These are phyloP conservation scores for Rhadina sibilatrix DNA, from an alignment of 2,113 vertebrate genomes.

Conservation along the genomic window DNA sequence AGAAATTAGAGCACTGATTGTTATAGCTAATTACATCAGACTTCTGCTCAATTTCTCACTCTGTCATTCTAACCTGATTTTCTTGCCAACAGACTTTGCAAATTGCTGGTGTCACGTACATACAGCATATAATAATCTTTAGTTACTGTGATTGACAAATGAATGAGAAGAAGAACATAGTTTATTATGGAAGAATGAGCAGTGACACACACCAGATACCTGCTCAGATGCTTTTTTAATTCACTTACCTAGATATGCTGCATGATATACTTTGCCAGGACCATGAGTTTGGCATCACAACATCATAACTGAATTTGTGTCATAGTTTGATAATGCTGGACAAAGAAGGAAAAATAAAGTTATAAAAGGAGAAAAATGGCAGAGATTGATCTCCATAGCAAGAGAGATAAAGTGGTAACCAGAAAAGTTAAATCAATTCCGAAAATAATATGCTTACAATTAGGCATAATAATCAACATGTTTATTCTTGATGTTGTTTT, in stretches of 20 bases:
- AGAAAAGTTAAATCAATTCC: slow-evolving; percentile 54
- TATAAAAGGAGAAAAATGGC: slow-evolving; percentile 26
- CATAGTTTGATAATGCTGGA: slow-evolving; percentile 72
- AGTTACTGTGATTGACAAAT: slow-evolving; percentile 81
- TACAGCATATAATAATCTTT: slow-evolving; percentile 81
- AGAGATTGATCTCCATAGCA: slow-evolving; percentile 27
- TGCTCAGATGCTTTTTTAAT: slow-evolving; percentile 82
- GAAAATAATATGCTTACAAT: slow-evolving; percentile 57
- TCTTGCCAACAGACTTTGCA: slow-evolving; percentile 83
- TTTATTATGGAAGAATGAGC: slow-evolving; percentile 78
- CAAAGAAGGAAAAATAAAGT: slow-evolving; percentile 56
- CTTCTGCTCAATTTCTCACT: slow-evolving; percentile 87
- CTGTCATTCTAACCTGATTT: slow-evolving; percentile 88
- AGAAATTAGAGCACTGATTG: slow-evolving; percentile 90
- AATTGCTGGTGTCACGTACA: slow-evolving; percentile 84
- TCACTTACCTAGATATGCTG: slow-evolving; percentile 80
- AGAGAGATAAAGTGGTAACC: slow-evolving; percentile 49
- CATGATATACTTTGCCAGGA: slow-evolving; percentile 77
- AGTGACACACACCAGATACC: slow-evolving; percentile 88
- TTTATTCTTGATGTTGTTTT: slow-evolving; percentile 29
- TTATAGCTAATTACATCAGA: slow-evolving; percentile 91
- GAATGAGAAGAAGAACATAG: slow-evolving; percentile 75
- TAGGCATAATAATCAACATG: slow-evolving; percentile 27
- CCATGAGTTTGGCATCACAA: slow-evolving; percentile 73
- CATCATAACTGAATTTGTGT: slow-evolving; percentile 75